Evolutionary conservation across 2,888 invertebrate species (phyloP), one percentile per base, ranked within the genome.

Genomic region (Luperina testacea): DNA sequence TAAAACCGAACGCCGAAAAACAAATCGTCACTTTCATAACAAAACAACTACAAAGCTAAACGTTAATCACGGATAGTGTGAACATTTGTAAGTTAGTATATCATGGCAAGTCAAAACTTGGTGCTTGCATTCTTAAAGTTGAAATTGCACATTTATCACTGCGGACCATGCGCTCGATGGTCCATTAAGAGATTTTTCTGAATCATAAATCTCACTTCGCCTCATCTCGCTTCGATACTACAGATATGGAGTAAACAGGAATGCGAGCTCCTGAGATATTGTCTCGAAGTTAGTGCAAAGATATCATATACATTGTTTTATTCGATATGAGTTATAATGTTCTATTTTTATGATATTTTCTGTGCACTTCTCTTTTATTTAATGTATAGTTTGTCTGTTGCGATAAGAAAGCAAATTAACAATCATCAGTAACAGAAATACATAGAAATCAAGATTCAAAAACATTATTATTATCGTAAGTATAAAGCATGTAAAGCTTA

Each of bases 151-250:
- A 97, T 97, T 96, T 96, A 96, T 97, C 96, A 96, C 94, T 90
- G 88, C 90, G 82, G 94, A 94, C 93, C 95, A 95, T 95, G 94
- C 95, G 94, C 95, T 92, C 93, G 93, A 94, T 93, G 94, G 94
- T 96, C 96, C 96, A 97, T 97, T 96, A 97, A 95, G 95, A 96
- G 95, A 96, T 96, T 96, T 96, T 96, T 96, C 96, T 96, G 95
- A 94, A 94, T 94, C 96, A 96, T 97, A 97, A 96, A 97, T 97
- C 96, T 96, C 95, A 95, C 95, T 96, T 96, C 95, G 95, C 94
- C 92, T 95, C 96, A 95, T 95, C 95, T 95, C 93, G 92, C 91
- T 89, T 92, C 95, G 96, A 96, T 96, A 96, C 94, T 91, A 90
- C 90, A 93, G 95, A 95, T 95, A 95, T 93, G 93, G 92, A 93